A percentile compares a stretch with the other conserved stretches of the same genome.
phyloP scores from a whole-genome alignment of 1,140 invertebrate genomes.

The Manduca sexta region DNA sequence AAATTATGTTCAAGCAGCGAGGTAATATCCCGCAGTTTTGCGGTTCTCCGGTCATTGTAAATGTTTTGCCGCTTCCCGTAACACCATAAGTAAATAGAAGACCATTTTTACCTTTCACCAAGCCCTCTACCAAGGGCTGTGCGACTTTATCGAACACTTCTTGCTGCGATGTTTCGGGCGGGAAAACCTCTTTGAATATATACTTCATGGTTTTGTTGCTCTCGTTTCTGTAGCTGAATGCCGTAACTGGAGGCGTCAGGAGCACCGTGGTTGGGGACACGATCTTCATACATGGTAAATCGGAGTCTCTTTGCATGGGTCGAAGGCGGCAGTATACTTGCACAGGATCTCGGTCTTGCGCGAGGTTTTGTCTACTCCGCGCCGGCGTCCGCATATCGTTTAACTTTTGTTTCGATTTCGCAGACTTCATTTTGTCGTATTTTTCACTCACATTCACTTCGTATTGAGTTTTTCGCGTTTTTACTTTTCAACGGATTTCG shows the following conservation, averaged over 20 bases:
- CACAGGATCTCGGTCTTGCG: constrained; percentile 77
- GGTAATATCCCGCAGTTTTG: constrained; percentile 90
- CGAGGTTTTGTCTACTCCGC: constrained; percentile 58
- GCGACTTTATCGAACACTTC: constrained; percentile 91
- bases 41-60: constrained; percentile 91
- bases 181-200: constrained; percentile 90
- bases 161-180: constrained; percentile 83
- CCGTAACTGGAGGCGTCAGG: constrained; percentile 78
- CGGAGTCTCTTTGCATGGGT: constrained; percentile 80
- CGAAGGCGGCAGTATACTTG: constrained; percentile 90
- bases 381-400: constrained; percentile 62
- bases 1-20: constrained; percentile 91
- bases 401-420: constrained; percentile 59
- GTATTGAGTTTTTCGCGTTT: constrained; percentile 15
- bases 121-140: constrained; percentile 87
- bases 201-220: constrained; percentile 82
- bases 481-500: constrained; percentile 39
- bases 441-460: constrained; percentile 22
- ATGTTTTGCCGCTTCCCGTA: constrained; percentile 97
- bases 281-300: constrained; percentile 82
- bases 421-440: constrained; percentile 51
- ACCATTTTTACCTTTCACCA: constrained; percentile 89
- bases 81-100: constrained; percentile 97
- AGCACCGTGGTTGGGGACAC: constrained; percentile 80
- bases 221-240: constrained; percentile 76